Evolutionary conservation across 2,113 vertebrate species (phyloP), one percentile per base, ranked within the genome.

Genomic region (Siphamia tubifer): DNA sequence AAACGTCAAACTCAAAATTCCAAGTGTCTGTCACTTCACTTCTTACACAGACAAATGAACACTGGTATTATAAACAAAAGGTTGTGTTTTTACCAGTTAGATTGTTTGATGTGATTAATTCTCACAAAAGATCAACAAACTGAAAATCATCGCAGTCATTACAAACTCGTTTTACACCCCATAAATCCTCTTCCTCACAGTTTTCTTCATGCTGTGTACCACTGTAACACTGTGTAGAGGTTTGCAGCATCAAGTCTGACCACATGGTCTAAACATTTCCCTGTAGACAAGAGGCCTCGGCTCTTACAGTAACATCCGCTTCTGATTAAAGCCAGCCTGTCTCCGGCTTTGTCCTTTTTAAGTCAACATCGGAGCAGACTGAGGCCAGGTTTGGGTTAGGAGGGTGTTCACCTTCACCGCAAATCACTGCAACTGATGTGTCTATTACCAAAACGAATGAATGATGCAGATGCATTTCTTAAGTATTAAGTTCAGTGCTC

Each of bases 291-390:
- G 54, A 81, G 63, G 64, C 49, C 70, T 66, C 19, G 58, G 57
- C 75, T 82, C 43, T 38, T 35, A 74, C 58, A 60, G 70, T 42
- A 74, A 84, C 86, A 88, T 87, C 79, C 74, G 54, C 67, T 73
- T 67, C 35, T 83, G 77, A 90, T 84, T 75, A 84, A 86, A 79
- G 38, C 68, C n/a, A 34, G 1, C 58, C 67, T 48, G 78, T 36
- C 68, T 74, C 75, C 49, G 4, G 52, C 71, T 85, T 69, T 65
- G 64, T 77, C 78, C 82, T 77, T 65, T 83, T 79, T 23, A 68
- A 82, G 77, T 78, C 65, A 73, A 54, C 63, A 64, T 32, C 6
- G 30, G 20, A 52, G 66, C 66, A 62, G 49, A 55, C 49, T 4
- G 53, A 54, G 80, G 69, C 61, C 68, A 65, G 31, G 23, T 58